Conservation (phyloP, 2,888 invertebrate genomes). For the Gnatocerus cornutus region DNA sequence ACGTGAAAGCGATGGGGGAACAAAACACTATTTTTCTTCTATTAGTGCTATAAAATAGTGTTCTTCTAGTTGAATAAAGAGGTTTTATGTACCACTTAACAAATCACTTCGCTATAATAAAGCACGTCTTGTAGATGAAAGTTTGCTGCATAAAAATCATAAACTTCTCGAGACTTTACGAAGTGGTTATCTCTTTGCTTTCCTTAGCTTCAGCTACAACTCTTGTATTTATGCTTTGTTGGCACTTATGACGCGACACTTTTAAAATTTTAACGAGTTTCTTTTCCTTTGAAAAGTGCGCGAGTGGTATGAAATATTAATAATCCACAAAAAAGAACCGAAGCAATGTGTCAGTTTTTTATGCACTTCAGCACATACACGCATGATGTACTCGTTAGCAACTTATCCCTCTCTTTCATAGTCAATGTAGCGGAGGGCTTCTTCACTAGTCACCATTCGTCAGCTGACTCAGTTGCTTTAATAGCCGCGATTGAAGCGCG, state of each 20-base stretch:
- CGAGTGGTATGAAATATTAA: constrained; percentile 38
- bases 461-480: constrained; percentile 60
- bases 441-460: constrained; percentile 58
- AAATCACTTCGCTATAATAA: too few species aligned
- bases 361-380: constrained; percentile 58
- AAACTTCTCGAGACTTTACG: constrained; percentile 2
- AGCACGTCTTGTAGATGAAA: too few species aligned
- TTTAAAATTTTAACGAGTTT: constrained; percentile 35
- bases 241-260: background rate
- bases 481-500: constrained; percentile 56
- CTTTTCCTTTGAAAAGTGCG: constrained; percentile 26
- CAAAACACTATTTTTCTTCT: too few species aligned
- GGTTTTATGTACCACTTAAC: too few species aligned
- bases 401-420: constrained; percentile 62
- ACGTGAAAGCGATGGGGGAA: too few species aligned
- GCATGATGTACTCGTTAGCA: constrained; percentile 60
- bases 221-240: constrained; percentile 18
- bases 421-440: constrained; percentile 51
- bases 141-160: background rate
- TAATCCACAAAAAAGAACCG: constrained; percentile 36
- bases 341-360: constrained; percentile 43
- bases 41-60: too few species aligned
- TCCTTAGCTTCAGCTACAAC: background rate
- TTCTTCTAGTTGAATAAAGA: too few species aligned
- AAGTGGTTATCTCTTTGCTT: background rate